phyloP scores from a whole-genome alignment of 2,888 invertebrate genomes.

The Drosophila robusta region DNA sequence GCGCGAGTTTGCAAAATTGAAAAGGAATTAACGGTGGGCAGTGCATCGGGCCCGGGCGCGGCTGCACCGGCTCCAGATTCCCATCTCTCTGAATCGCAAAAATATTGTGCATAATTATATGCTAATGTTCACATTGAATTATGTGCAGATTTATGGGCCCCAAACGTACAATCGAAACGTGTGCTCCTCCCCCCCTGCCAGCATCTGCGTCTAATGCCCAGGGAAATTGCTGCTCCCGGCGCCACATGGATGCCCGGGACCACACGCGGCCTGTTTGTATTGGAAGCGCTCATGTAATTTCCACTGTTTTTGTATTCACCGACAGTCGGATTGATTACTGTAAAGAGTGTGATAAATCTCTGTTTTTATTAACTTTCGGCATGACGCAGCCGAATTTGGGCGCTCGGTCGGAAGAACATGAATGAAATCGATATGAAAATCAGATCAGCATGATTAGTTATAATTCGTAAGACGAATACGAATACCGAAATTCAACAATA shows the following conservation, averaged over 20 bases:
- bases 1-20: constrained; percentile 78
- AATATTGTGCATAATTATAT: constrained; percentile 79
- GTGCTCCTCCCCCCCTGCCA: no score
- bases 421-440: constrained; percentile 71
- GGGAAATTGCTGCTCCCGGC: constrained; percentile 51
- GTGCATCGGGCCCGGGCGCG: constrained; percentile 23
- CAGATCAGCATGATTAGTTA: constrained; percentile 81
- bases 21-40: constrained; percentile 70
- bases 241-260: constrained; percentile 51
- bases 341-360: constrained; percentile 83
- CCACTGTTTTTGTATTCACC: constrained; percentile 53
- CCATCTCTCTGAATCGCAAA: constrained; percentile 49
- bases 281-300: constrained; percentile 75
- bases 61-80: constrained; percentile 14
- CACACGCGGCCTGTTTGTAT: constrained; percentile 71
- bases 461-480: constrained; percentile 62
- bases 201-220: constrained; percentile 9
- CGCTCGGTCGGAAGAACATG: constrained; percentile 56
- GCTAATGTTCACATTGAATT: constrained; percentile 64
- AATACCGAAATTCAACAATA: constrained; percentile 29
- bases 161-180: no score
- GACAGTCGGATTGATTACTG: constrained; percentile 73
- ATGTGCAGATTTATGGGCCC: constrained; percentile 35
- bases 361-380: constrained; percentile 82
- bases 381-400: constrained; percentile 67